phyloP scores from a whole-genome alignment of 2,113 vertebrate species.

The Garra rufa region DNA sequence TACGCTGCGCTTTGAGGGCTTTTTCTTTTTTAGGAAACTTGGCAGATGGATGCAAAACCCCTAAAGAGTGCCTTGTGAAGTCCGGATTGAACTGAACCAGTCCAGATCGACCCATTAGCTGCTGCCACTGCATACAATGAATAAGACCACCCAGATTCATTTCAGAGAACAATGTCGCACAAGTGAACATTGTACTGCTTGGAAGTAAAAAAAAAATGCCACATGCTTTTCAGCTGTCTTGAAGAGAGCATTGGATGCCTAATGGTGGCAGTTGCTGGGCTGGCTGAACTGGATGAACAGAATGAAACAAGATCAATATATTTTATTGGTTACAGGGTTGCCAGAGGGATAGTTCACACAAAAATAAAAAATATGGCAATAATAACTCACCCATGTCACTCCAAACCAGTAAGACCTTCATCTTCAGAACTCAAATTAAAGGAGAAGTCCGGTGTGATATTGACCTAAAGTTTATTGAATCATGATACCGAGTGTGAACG shows the following conservation, averaged over 20 bases:
- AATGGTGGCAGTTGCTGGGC: slow-evolving; percentile 33
- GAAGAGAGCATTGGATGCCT: slow-evolving; percentile 42
- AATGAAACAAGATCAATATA: neutral
- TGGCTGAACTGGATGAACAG: neutral
- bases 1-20: slow-evolving; percentile 59
- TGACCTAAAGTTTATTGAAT: no score
- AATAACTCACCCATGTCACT: no score
- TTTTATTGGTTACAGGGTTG: no score
- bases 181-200: slow-evolving; percentile 66
- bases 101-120: slow-evolving; percentile 58
- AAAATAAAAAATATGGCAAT: no score
- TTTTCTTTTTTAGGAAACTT: slow-evolving; percentile 51
- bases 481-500: no score
- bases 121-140: slow-evolving; percentile 43
- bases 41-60: slow-evolving; percentile 45
- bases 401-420: no score
- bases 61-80: slow-evolving; percentile 59
- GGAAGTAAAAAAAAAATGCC: slow-evolving; percentile 47
- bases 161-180: slow-evolving; percentile 51
- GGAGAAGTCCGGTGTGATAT: no score
- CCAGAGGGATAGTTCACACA: no score
- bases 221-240: slow-evolving; percentile 56
- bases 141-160: slow-evolving; percentile 69
- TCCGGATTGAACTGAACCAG: slow-evolving; percentile 60
- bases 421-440: no score